Base-by-base conservation (phyloP, 2,797 vertebrate genomes). In the Tympanoctomys barrerae region DNA sequence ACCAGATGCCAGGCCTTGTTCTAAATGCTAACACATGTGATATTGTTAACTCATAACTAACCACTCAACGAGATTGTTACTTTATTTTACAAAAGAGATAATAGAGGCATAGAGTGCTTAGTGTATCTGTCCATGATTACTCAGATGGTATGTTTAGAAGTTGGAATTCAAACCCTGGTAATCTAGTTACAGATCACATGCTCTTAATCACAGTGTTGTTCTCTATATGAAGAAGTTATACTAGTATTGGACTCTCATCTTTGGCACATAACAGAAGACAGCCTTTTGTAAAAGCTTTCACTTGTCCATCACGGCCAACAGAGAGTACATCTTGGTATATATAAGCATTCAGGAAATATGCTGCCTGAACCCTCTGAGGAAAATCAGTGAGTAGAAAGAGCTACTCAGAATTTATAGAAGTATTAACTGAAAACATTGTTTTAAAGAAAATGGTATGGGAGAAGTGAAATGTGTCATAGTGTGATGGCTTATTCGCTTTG, bases 281-380 rank as follows among this genome's bases (percentile, higher is more conserved):
- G 61, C 16, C 49, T 75, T 96, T 70, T 81, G 70, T 39, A 52
- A 46, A 83, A 57, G 91, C 18, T 90, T 71, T 79, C 77, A 46
- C 84, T 91, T 46, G 9, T 84, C 71, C 83, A 82, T 94, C 71
- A 70, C 6, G 39, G 39, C 39, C 79, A 88, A 42, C 70, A 84
- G 57, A 84, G 57, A 90, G 46, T 33, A 10, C 12, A 59, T 75
- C 52, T 93, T 46, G 33, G 13, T 75, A 52, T 84, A 22, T 68
- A 21, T 80, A 87, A 80, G 92, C 90, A 73, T 87, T 68, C 46
- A 90, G 90, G 82, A 93, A 80, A 33, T 79, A 26, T 14, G 33
- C 75, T 68, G 0, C 39, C 39, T 83, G 52, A 89, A 46, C 68
- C 11, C 3, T 68, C 39, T 82, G 42, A 79, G 57, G 57, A 83